A percentile compares a stretch with the other conserved stretches of the same genome.
Evolutionary conservation across 2,797 vertebrate species (phyloP).

Genomic region (Anniella stebbinsi): DNA sequence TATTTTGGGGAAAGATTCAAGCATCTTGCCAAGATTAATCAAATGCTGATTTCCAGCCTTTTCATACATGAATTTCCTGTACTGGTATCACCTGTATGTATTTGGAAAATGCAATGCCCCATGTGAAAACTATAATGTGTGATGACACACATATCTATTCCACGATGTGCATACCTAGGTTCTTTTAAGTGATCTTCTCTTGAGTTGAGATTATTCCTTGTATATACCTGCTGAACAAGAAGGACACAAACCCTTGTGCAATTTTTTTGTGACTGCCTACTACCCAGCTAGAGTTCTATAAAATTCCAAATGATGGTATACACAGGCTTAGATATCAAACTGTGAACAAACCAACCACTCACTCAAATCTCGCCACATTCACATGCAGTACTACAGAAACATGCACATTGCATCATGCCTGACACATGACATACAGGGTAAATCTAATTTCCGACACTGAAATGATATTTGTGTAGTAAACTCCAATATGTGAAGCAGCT

Average conservation of each 20-base stretch:
- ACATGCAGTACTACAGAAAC: neutral
- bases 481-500: neutral
- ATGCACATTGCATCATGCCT: neutral
- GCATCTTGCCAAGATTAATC: neutral
- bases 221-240: neutral
- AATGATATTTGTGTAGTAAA: neutral
- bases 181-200: neutral
- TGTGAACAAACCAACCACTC: neutral
- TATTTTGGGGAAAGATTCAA: neutral
- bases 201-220: neutral
- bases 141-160: too few relatives aligned
- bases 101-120: neutral
- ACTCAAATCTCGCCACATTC: neutral
- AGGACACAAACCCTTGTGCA: neutral
- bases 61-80: neutral
- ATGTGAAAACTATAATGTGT: neutral
- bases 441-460: neutral
- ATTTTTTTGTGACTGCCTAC: neutral
- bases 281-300: neutral
- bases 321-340: neutral
- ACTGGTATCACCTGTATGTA: neutral
- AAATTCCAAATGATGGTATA: neutral
- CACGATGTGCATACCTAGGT: neutral
- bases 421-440: neutral
- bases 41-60: neutral